Percentiles rank a stretch among this genome's conserved stretches.
Evolutionary conservation across 2,113 vertebrate genomes (phyloP).

Genomic region (Tetrao urogallus): DNA sequence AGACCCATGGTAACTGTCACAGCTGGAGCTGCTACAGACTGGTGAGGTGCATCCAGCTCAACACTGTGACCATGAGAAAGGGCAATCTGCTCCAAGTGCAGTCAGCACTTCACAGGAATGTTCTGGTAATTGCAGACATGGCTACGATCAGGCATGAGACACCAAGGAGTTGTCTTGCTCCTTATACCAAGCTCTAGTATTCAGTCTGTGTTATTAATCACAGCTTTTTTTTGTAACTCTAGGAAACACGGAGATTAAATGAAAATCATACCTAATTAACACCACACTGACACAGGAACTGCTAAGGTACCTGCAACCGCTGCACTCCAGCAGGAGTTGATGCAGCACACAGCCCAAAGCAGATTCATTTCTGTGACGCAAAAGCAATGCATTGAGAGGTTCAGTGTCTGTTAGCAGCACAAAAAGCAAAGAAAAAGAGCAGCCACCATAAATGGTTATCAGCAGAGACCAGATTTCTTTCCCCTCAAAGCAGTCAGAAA

Average conservation of each 20-base stretch:
- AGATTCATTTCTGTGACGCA: neutral
- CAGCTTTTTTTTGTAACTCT: neutral
- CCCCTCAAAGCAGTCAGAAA: neutral
- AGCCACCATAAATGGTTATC: constrained; percentile 13
- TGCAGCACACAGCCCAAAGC: neutral
- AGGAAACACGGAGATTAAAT: neutral
- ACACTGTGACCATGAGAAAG: neutral
- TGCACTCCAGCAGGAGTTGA: neutral
- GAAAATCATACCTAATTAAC: neutral
- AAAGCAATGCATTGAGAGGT: neutral
- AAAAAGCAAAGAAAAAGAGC: constrained; percentile 31
- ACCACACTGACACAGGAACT: neutral
- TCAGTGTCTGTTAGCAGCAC: constrained; percentile 41
- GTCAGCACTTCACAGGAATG: neutral
- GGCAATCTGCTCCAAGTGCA: neutral
- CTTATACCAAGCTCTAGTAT: neutral
- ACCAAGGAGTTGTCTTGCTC: neutral
- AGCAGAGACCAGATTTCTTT: neutral
- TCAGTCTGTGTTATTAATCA: neutral
- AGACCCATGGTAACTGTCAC: neutral
- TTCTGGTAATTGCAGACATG: neutral
- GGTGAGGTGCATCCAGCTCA: neutral
- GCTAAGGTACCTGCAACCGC: neutral
- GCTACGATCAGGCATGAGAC: neutral
- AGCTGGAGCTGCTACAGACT: neutral